Evolutionary conservation across 2,797 vertebrate species (phyloP).

Genomic region (Echeneis naucrates): DNA sequence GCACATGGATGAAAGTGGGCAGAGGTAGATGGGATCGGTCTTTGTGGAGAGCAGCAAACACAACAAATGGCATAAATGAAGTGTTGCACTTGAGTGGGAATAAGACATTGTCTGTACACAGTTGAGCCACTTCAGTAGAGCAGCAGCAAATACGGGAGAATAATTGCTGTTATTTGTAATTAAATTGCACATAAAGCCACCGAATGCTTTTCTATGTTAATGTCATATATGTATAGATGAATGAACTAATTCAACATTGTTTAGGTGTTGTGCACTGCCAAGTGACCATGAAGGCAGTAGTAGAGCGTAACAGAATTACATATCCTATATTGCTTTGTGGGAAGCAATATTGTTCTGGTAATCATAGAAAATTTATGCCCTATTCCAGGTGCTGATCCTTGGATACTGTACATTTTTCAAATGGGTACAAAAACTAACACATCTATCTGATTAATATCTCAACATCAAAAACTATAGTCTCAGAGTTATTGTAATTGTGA

Average conservation of each 20-base stretch:
- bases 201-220: neutral
- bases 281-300: neutral
- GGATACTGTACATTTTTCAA: neutral
- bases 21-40: neutral
- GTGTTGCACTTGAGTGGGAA: neutral
- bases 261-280: neutral
- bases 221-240: neutral
- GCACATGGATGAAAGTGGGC: neutral
- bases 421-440: neutral
- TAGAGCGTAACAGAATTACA: neutral
- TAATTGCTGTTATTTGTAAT: constrained; percentile 7
- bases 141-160: neutral
- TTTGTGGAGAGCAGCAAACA: neutral
- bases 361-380: neutral
- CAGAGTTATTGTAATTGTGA: neutral
- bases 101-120: neutral
- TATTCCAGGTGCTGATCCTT: constrained; percentile 5
- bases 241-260: too few species aligned
- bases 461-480: neutral
- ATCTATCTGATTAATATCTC: neutral
- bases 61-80: neutral
- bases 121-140: neutral
- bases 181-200: neutral
- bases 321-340: neutral
- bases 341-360: neutral